A percentile compares a stretch with the other conserved stretches of the same genome.
phyloP scores from a whole-genome alignment of 2,797 vertebrate species.

The Carcharodon carcharias region DNA sequence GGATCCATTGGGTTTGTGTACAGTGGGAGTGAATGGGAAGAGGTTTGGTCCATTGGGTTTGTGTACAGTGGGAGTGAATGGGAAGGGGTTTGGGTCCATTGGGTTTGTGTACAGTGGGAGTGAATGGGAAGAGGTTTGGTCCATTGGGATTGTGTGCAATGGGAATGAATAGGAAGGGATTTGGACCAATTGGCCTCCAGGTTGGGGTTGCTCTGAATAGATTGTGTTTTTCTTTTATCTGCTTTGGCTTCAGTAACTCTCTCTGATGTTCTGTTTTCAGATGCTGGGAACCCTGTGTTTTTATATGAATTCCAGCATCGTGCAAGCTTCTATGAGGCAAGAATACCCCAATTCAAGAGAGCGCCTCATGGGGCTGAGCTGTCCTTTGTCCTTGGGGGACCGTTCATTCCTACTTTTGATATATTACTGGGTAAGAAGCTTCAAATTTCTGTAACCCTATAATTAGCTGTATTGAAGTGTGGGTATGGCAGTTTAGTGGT shows the following conservation, averaged over 20 bases:
- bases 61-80: neutral
- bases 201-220: neutral
- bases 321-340: conserved; percentile 46
- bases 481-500: neutral
- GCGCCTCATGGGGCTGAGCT: conserved; percentile 70
- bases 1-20: neutral
- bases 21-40: neutral
- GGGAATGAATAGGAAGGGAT: neutral
- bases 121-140: neutral
- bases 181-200: neutral
- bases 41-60: neutral
- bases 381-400: neutral
- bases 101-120: neutral
- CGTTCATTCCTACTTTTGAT: neutral
- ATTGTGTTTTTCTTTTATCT: neutral
- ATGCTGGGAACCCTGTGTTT: conserved; percentile 66
- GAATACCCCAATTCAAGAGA: conserved; percentile 69
- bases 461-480: too few species aligned
- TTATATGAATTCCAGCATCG: conserved; percentile 75
- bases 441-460: neutral
- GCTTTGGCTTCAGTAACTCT: neutral
- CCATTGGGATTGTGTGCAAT: neutral
- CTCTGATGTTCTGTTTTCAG: conserved; percentile 49
- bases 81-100: neutral
- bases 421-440: neutral